Evolutionary conservation across 2,888 invertebrate species (phyloP).

Genomic region (Carpatolechia fugitivella): DNA sequence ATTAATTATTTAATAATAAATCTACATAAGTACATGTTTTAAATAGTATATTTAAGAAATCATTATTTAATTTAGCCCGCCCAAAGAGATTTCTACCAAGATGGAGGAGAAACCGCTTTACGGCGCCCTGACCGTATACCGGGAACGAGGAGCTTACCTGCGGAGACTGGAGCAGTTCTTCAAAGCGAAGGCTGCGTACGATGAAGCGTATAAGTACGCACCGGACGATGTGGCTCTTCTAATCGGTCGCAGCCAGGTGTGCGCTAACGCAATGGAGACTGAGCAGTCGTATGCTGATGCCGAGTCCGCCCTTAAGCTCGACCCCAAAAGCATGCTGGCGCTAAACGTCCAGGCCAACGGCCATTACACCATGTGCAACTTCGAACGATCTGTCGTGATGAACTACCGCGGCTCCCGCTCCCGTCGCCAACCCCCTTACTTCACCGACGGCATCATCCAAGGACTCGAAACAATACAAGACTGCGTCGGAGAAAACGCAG

Average conservation of each 20-base stretch:
- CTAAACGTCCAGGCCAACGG: constrained; percentile 69
- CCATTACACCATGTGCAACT: constrained; percentile 70
- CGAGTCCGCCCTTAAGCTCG: constrained; percentile 62
- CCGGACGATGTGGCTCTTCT: constrained; percentile 62
- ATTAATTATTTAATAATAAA: too few species aligned
- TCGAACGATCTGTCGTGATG: constrained; percentile 69
- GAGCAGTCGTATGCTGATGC: constrained; percentile 66
- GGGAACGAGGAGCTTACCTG: constrained; percentile 64
- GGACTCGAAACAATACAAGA: constrained; percentile 71
- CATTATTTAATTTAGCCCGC: too few species aligned
- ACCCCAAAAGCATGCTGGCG: constrained; percentile 64
- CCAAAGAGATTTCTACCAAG: not conserved
- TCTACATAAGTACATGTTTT: too few species aligned
- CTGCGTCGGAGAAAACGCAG: constrained; percentile 66
- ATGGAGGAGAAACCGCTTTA: constrained; percentile 67
- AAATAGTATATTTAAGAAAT: too few species aligned
- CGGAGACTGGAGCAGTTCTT: constrained; percentile 68
- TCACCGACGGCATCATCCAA: constrained; percentile 69
- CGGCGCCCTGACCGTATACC: constrained; percentile 65
- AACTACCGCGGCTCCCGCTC: constrained; percentile 57
- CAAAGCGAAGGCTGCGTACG: constrained; percentile 64
- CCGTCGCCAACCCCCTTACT: constrained; percentile 65
- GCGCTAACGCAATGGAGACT: constrained; percentile 65
- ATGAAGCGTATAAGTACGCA: constrained; percentile 56
- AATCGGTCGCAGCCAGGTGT: constrained; percentile 65